Percentiles rank a stretch among this genome's conserved stretches.
Conservation (phyloP, 2,113 vertebrate genomes). For the Paratilapia polleni region DNA sequence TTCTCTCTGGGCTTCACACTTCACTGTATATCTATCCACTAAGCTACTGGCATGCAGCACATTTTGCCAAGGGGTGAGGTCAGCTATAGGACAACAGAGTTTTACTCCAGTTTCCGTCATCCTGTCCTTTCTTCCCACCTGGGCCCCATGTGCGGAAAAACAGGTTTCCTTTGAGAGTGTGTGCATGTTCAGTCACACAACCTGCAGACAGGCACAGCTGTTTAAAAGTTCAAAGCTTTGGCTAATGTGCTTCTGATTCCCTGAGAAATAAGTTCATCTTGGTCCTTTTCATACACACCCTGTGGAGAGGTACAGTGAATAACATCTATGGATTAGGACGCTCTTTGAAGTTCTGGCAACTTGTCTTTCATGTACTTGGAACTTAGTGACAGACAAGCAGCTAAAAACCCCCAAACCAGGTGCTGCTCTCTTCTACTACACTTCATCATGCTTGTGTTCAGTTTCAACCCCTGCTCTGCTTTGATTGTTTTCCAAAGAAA, state of each 20-base stretch:
- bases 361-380: slow-evolving; percentile 31
- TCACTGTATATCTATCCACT: not conserved
- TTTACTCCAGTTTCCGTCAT: slow-evolving; percentile 27
- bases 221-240: slow-evolving; percentile 60
- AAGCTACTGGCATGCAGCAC: slow-evolving; percentile 5
- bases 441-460: slow-evolving; percentile 2
- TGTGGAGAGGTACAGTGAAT: slow-evolving; percentile 23
- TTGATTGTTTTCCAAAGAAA: slow-evolving; percentile 40
- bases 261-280: slow-evolving; percentile 38
- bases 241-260: slow-evolving; percentile 56
- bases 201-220: slow-evolving; percentile 18
- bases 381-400: slow-evolving; percentile 24
- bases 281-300: slow-evolving; percentile 5
- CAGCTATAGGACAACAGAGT: slow-evolving; percentile 39
- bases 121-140: slow-evolving; percentile 40
- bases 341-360: slow-evolving; percentile 47
- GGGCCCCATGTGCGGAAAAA: slow-evolving; percentile 53
- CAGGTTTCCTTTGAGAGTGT: slow-evolving; percentile 31
- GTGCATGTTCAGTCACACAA: not conserved
- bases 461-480: not conserved
- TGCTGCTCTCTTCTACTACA: slow-evolving; percentile 12
- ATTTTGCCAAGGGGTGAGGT: slow-evolving; percentile 28
- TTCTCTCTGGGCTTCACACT: slow-evolving; percentile 9
- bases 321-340: slow-evolving; percentile 35
- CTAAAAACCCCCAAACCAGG: slow-evolving; percentile 38